Evolutionary conservation across 1,140 invertebrate genomes (phyloP), one percentile per base, ranked within the genome.

Genomic region (Drosophila arawakana): DNA sequence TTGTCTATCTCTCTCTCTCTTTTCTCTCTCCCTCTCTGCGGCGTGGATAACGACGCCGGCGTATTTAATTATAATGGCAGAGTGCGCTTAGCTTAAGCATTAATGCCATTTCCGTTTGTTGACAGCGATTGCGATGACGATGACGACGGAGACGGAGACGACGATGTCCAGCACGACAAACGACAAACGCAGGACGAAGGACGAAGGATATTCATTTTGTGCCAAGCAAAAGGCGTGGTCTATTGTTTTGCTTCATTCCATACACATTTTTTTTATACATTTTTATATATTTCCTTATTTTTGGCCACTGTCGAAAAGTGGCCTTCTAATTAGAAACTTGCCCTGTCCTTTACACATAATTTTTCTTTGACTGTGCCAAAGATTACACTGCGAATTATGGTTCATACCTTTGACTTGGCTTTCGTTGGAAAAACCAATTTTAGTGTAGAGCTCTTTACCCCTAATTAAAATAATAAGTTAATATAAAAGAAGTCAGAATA

Each of bases 51-150:
- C 18, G 44, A 61, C 35, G 63, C 63, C 50, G 66, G 60, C 70
- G 80, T 85, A 88, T 89, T 88, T 88, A 88, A 88, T 88, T 83
- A 88, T 78, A 89, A 69, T 81, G 63, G 70, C 63, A 57, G 62
- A 72, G 57, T 73, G 69, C 70, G 67, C 70, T 65, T 61, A 76
- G 73, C 76, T 75, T 82, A 80, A 76, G 83, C 76, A 78, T 77
- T 88, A 88, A 88, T 88, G 77, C 74, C 80, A 76, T 80, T 88
- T 83, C 80, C 83, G 83, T 80, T 76, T 69, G 71, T 77, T 73
- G 55, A 65, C 76, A 58, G 37, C 58, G 15, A 41, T 62, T 52
- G 37, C 52, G 37, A 58, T 44, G 21, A 35, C 65, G 43, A 34
- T 47, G 44, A n/a, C 47, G 30, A 63, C 37, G 44, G 25, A 25